Base-by-base conservation (phyloP, 1,140 invertebrate species). In the Archivesica marissinica region DNA sequence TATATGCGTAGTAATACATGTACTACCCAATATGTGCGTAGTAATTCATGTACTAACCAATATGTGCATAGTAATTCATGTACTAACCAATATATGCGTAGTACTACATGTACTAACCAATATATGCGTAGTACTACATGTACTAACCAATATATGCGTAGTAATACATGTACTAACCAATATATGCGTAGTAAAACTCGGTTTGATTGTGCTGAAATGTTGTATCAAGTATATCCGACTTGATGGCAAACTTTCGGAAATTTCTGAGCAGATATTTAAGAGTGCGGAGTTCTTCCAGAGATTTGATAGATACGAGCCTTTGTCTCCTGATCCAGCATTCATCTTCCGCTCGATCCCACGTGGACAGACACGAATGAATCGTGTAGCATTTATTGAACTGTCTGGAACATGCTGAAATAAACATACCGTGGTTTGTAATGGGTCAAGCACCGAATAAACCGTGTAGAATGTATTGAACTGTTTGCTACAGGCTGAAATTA, bases 371-470 rank as follows among this genome's bases (percentile, higher is more conserved):
- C 9, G 59, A 33, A 33, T 28, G 38, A 17, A 64, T 64, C 23
- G 3, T 64, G 15, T 64, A 64, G 38, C 59, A 64, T 64, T 64
- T 64, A 25, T 64, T 25, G n/a, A 64, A 64, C 15, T 17, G 28
- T 25, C n/a, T 64, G 15, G 59, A 64, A 64, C 59, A 64, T 35
- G 59, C 59, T 64, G 59, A n/a, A 47, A 47, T n/a, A n/a, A n/a
- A n/a, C n/a, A n/a, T n/a, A n/a, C n/a, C n/a, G n/a, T n/a, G n/a
- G n/a, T n/a, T n/a, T n/a, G n/a, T n/a, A n/a, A n/a, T n/a, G n/a
- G n/a, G n/a, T n/a, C n/a, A n/a, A n/a, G n/a, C n/a, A n/a, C n/a
- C n/a, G n/a, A n/a, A n/a, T n/a, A n/a, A n/a, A n/a, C n/a, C n/a
- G n/a, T n/a, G n/a, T n/a, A n/a, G n/a, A n/a, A n/a, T n/a, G n/a